Conservation (phyloP, 2,113 vertebrate genomes). For the Platysteira castanea region DNA sequence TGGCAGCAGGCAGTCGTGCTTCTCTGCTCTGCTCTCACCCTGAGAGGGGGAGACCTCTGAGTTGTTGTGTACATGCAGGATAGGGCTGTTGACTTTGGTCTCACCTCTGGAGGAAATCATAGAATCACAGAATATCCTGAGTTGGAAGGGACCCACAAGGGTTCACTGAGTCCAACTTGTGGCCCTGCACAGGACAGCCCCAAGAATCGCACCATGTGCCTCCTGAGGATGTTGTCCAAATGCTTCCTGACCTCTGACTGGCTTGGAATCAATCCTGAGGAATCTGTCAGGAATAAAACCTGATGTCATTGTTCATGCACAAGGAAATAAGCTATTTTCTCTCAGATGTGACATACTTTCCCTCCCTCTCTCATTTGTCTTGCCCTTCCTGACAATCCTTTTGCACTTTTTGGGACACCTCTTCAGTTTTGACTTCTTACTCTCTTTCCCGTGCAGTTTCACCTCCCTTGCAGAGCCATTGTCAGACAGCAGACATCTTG, state of each 20-base stretch:
- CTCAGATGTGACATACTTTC: not conserved
- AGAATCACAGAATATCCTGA: not conserved
- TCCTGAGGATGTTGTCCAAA: not conserved
- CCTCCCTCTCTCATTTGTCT: fast-evolving
- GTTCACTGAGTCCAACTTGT: not conserved
- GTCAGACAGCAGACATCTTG: not conserved
- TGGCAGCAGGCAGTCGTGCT: fast-evolving
- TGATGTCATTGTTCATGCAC: not conserved
- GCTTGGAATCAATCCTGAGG: not conserved
- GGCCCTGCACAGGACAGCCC: not conserved
- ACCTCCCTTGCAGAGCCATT: not conserved
- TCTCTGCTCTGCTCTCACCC: fast-evolving
- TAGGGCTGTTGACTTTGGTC: not conserved
- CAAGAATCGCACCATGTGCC: not conserved
- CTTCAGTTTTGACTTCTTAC: not conserved
- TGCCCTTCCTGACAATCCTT: not conserved
- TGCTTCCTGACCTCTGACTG: not conserved
- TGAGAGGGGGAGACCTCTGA: too few species aligned
- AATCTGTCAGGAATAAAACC: not conserved
- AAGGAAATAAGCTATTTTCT: not conserved
- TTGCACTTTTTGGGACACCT: not conserved
- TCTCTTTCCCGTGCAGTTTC: not conserved
- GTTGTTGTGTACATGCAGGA: not conserved
- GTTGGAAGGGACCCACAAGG: not conserved
- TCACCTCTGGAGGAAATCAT: not conserved